phyloP scores from a whole-genome alignment of 1,140 invertebrate species.

The Triops longicaudatus region DNA sequence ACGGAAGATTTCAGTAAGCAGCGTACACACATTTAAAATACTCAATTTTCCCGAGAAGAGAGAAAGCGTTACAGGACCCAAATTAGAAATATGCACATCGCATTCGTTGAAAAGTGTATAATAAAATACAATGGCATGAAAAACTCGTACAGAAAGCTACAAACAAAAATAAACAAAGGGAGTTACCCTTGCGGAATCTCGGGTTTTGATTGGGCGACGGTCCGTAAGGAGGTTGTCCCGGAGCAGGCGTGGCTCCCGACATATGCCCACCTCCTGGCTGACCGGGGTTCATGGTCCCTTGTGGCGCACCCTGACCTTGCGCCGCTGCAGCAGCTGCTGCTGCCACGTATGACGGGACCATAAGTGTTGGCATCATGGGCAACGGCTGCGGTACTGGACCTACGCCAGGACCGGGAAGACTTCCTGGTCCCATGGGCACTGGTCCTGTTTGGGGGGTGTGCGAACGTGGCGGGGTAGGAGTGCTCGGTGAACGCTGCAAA shows the following conservation, averaged over 20 bases:
- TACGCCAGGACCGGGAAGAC: slow-evolving; percentile 31
- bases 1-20: too few relatives aligned
- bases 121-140: too few relatives aligned
- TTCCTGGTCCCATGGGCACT: slow-evolving; percentile 36
- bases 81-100: too few relatives aligned
- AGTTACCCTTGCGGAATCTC: slow-evolving; percentile 34
- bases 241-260: not conserved
- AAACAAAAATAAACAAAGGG: not conserved
- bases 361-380: slow-evolving; percentile 41
- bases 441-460: slow-evolving; percentile 73
- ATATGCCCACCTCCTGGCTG: not conserved
- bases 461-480: slow-evolving; percentile 58
- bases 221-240: not conserved
- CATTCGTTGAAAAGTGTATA: too few relatives aligned
- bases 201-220: slow-evolving; percentile 30
- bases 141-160: not conserved
- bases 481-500: slow-evolving; percentile 52
- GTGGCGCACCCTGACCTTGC: slow-evolving; percentile 17
- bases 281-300: slow-evolving; percentile 8
- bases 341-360: slow-evolving; percentile 41
- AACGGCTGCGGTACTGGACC: not conserved
- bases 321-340: slow-evolving; percentile 34
- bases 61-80: too few relatives aligned
- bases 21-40: too few relatives aligned
- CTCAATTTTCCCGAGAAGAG: too few relatives aligned